Conservation (phyloP, 2,113 vertebrate genomes). For the Brevimyrus niger region DNA sequence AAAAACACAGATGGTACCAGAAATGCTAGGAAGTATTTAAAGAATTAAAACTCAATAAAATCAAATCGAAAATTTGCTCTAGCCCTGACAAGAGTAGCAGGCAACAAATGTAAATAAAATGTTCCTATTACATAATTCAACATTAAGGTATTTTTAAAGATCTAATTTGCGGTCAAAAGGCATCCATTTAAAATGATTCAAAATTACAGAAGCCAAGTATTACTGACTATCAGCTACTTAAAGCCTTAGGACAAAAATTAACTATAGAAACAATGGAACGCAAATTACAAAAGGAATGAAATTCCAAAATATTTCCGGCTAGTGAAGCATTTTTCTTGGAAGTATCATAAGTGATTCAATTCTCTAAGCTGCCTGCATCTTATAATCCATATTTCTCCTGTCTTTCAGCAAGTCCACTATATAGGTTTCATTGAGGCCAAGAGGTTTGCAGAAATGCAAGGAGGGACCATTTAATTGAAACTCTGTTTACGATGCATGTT, state of each 20-base stretch:
- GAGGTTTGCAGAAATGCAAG: neutral
- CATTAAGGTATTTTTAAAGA: neutral
- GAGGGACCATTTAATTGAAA: neutral
- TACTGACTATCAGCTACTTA: neutral
- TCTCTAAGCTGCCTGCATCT: neutral
- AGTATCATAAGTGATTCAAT: neutral
- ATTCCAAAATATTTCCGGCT: neutral
- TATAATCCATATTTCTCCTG: neutral
- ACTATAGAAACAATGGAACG: neutral
- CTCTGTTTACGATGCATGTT: neutral
- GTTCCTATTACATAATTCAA: neutral
- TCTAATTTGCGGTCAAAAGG: neutral
- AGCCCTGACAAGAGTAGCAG: neutral
- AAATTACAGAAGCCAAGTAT: neutral
- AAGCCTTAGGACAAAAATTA: neutral
- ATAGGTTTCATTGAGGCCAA: neutral
- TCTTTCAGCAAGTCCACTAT: neutral
- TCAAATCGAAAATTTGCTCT: neutral
- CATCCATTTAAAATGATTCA: neutral
- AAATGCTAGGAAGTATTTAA: neutral
- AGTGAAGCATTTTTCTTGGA: neutral
- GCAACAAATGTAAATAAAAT: neutral
- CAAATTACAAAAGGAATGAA: neutral
- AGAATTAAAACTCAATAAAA: neutral
- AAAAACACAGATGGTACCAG: neutral